Base-by-base conservation (phyloP, 2,888 invertebrate genomes). In the Mycalesis mineus region DNA sequence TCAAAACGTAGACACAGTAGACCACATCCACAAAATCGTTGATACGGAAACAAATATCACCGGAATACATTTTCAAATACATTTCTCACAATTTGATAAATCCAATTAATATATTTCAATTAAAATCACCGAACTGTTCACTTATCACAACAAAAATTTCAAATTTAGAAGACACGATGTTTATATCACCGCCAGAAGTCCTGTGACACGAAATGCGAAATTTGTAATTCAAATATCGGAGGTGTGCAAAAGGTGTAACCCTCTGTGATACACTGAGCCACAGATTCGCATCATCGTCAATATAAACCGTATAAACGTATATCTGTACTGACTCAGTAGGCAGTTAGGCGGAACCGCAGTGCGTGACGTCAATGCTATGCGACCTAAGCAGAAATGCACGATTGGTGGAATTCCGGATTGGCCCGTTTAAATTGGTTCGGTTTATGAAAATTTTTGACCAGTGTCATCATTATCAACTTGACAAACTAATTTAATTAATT, bases 1-100 rank as follows among this genome's bases (percentile, higher is more conserved):
- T 65, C 36, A 58, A 62, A 28, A 69, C 56, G 53, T 88, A 88
- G 51, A 75, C 85, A 66, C 82, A 87, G 55, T 80, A 86, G 0
- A 88, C 88, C 36, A 88, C 87, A 80, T 88, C 88, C 77, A 83
- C 74, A 65, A 88, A 88, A 62, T 82, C 83, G 62, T 87, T 82
- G 29, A 88, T 82, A 48, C 76, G 78, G 36, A 84, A 77, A 72
- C 79, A 80, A 64, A 84, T 74, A 66, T 77, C 76, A 60, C 78
- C 81, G 2, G 84, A 73, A 72, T 81, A 81, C 88, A 88, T 88
- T 55, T 58, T 51, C 14, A 44, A 31, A 65, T 37, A 56, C 47
- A 61, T 37, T 42, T 61, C 42, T 55, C 57, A 60, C 60, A 40
- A 51, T 14, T 57, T 40, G 36, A 22, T 22, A 49, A 45, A 54